Percentiles rank a stretch among this genome's conserved stretches.
These are phyloP conservation scores for Diabrotica undecimpunctata DNA, from an alignment of 1,140 invertebrate genomes.

Conservation along the genomic window DNA sequence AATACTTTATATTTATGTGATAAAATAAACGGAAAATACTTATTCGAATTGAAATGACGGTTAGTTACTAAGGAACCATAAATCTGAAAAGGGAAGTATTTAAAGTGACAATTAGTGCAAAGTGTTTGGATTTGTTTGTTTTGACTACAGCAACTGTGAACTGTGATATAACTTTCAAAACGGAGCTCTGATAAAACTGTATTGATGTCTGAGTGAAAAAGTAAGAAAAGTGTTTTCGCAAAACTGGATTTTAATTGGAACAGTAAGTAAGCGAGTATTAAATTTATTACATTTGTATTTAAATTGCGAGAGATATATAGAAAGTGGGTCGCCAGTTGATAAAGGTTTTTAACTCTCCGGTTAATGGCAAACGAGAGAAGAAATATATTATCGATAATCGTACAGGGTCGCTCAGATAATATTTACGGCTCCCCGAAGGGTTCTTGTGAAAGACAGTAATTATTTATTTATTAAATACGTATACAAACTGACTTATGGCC, in stretches of 20 bases:
- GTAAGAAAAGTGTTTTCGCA: not conserved
- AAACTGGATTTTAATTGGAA: conserved; percentile 2
- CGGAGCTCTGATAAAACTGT: no score
- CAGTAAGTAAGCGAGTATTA: conserved; percentile 2
- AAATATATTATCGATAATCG: conserved; percentile 3
- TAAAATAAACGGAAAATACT: no score
- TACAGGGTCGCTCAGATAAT: not conserved
- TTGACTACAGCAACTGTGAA: no score
- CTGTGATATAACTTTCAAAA: no score
- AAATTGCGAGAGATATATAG: conserved; percentile 1
- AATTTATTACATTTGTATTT: conserved; percentile 3
- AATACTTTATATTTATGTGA: no score
- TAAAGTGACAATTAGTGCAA: no score
- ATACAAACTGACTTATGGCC: no score
- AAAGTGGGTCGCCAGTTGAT: conserved; percentile 1
- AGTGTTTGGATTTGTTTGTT: no score
- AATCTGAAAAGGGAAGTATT: no score
- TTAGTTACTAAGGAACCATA: no score
- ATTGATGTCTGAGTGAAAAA: not conserved
- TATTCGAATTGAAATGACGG: no score
- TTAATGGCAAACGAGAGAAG: not conserved
- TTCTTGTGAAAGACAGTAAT: not conserved
- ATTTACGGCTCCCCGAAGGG: not conserved
- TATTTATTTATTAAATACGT: no score
- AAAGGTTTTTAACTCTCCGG: conserved; percentile 2